These are phyloP conservation scores for Campylomormyrus tamandua DNA, from an alignment of 2,113 vertebrate genomes.

Conservation along the genomic window DNA sequence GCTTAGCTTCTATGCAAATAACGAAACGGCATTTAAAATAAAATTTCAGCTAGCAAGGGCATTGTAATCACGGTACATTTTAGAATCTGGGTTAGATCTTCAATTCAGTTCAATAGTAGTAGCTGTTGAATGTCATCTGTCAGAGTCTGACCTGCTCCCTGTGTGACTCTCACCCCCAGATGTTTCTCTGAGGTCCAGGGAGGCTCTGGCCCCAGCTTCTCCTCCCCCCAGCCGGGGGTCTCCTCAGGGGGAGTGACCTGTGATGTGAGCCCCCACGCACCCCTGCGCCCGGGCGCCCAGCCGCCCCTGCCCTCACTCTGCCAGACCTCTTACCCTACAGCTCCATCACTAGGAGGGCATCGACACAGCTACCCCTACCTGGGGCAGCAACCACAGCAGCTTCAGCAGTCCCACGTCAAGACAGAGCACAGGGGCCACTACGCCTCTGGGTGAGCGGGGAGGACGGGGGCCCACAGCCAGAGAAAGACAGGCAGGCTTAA, in stretches of 20 bases:
- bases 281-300: conserved; percentile 55
- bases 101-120: background rate
- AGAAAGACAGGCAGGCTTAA: background rate
- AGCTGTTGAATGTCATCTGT: background rate
- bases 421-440: conserved; percentile 86
- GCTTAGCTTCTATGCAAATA: background rate
- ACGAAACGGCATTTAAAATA: background rate
- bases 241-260: conserved; percentile 62
- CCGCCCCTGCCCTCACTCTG: conserved; percentile 52
- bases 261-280: conserved; percentile 62
- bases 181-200: conserved; percentile 92
- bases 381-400: conserved; percentile 51
- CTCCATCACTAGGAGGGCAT: conserved; percentile 61
- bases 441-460: conserved; percentile 74
- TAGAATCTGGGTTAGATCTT: background rate
- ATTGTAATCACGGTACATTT: background rate
- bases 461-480: background rate
- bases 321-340: conserved; percentile 59
- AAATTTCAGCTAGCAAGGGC: background rate
- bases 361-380: conserved; percentile 83
- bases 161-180: conserved; percentile 55
- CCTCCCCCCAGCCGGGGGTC: conserved; percentile 60
- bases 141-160: background rate
- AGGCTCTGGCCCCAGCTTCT: conserved; percentile 57
- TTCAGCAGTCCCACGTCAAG: conserved; percentile 75